These are phyloP conservation scores for Pseudocheirus occidentalis DNA, from an alignment of 2,797 vertebrate species.

Conservation along the genomic window DNA sequence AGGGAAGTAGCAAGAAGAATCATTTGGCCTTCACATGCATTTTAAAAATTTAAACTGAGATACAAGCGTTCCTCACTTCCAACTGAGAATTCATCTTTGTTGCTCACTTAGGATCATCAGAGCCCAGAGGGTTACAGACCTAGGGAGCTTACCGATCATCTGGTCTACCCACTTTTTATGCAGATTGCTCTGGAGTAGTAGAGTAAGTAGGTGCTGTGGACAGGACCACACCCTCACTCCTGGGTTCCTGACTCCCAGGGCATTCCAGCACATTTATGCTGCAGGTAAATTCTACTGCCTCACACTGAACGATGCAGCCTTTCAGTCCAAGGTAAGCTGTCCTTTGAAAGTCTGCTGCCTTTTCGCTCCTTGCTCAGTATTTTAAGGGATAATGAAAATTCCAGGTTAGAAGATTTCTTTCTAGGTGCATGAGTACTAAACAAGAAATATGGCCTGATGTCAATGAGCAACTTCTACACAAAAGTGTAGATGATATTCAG, in stretches of 20 bases:
- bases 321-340: background rate
- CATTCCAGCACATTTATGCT: background rate
- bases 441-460: background rate
- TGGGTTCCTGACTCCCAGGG: background rate
- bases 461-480: background rate
- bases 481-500: background rate
- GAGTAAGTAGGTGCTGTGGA: background rate
- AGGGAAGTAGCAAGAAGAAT: constrained; percentile 14
- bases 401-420: background rate
- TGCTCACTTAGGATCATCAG: too few species aligned
- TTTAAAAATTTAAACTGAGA: constrained; percentile 1
- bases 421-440: background rate
- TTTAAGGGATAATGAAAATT: background rate
- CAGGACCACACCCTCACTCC: too few species aligned
- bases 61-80: constrained; percentile 14
- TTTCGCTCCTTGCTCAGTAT: background rate
- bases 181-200: background rate
- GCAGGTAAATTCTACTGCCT: background rate
- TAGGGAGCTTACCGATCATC: background rate
- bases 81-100: background rate
- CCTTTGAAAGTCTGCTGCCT: background rate
- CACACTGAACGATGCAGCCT: background rate
- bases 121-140: background rate
- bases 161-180: background rate
- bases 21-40: background rate